These are phyloP conservation scores for Melieria crassipennis DNA, from an alignment of 2,888 invertebrate genomes.

Conservation along the genomic window DNA sequence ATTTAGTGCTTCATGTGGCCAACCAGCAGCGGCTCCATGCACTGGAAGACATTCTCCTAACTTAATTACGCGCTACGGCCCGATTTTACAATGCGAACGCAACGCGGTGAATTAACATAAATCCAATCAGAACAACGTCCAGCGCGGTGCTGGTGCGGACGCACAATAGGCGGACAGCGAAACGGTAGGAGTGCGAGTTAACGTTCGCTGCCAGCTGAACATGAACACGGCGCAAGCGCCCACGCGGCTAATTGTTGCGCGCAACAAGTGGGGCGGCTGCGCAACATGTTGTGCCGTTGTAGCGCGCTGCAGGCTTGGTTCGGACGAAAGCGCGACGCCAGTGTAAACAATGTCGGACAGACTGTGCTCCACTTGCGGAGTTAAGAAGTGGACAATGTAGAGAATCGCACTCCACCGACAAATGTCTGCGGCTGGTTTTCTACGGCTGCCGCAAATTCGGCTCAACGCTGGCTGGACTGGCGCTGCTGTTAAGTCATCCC, in stretches of 20 bases:
- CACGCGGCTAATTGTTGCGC: constrained; percentile 44
- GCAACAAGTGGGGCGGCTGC: constrained; percentile 34
- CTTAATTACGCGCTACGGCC: neutral
- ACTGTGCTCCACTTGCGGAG: too few relatives aligned
- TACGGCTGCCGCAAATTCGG: too few relatives aligned
- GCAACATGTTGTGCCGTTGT: neutral
- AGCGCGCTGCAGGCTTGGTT: too few relatives aligned
- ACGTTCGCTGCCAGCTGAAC: neutral
- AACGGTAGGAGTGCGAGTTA: neutral
- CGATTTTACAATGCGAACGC: constrained; percentile 28
- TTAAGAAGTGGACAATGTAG: too few relatives aligned
- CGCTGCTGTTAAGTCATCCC: too few relatives aligned
- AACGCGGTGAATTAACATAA: constrained; percentile 38
- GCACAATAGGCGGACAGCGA: constrained; percentile 2
- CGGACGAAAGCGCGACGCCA: constrained; percentile 22
- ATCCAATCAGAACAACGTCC: constrained; percentile 30
- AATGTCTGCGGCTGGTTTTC: too few relatives aligned
- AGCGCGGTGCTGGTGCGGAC: constrained; percentile 23
- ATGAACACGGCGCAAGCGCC: constrained; percentile 36
- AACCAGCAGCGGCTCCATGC: too few relatives aligned
- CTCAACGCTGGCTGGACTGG: too few relatives aligned
- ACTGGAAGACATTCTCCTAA: too few relatives aligned
- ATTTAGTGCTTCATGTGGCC: neutral
- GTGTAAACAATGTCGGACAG: constrained; percentile 2
- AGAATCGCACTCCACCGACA: too few relatives aligned